These are phyloP conservation scores for Dendrocincla tyrannina DNA, from an alignment of 2,797 vertebrate genomes.

Conservation along the genomic window DNA sequence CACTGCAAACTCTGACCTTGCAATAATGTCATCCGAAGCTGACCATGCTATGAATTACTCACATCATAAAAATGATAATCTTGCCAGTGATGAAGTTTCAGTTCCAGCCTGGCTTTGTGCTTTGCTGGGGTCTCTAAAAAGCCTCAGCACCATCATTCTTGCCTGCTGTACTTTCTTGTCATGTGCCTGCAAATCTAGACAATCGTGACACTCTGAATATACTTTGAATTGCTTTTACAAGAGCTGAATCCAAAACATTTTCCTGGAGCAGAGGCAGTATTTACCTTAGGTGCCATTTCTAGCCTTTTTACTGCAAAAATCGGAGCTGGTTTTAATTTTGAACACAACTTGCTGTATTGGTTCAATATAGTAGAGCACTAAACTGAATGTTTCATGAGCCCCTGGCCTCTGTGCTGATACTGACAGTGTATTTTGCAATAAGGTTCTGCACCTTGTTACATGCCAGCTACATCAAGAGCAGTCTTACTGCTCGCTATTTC, in stretches of 20 bases:
- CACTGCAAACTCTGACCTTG: background rate
- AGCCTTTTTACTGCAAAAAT: background rate
- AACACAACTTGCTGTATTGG: background rate
- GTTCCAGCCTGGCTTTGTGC: background rate
- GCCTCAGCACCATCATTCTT: background rate
- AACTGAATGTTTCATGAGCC: conserved; percentile 1
- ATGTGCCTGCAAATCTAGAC: background rate
- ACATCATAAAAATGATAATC: background rate
- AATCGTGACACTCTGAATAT: background rate
- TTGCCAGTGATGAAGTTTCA: background rate
- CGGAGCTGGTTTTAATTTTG: background rate
- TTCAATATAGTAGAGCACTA: background rate
- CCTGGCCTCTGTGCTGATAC: background rate
- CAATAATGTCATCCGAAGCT: background rate
- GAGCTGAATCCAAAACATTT: background rate
- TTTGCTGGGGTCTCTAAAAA: background rate
- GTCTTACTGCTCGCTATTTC: background rate
- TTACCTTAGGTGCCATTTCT: background rate
- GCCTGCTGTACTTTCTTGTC: background rate
- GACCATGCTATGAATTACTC: background rate
- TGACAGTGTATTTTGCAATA: background rate
- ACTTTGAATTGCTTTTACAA: background rate
- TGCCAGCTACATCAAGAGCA: background rate
- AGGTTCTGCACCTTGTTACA: background rate
- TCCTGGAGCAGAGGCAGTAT: background rate